Evolutionary conservation across 2,888 invertebrate genomes (phyloP), one percentile per base, ranked within the genome.

Genomic region (Orchesella flavescens): DNA sequence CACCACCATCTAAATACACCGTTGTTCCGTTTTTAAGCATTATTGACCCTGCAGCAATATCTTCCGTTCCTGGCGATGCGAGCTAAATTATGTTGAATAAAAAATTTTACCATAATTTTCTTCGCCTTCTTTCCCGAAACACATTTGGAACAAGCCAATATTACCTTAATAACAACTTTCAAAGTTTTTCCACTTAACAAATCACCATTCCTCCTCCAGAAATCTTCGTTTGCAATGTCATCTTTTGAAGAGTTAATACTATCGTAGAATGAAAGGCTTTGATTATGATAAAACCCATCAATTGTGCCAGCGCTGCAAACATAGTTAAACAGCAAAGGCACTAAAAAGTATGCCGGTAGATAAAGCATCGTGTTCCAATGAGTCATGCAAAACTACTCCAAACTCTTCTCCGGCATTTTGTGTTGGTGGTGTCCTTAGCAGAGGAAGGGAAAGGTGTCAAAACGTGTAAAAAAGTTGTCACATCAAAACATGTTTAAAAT

Each of bases 111-210:
- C 46, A 46, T 13, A 46, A 13, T 46, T 10, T 46, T 46, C 46
- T 9, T 10, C 46, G 34, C 34, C 34, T 34, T 34, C 34, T 34
- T 7, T 34, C 34, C 2, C n/a, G n/a, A n/a, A n/a, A n/a, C n/a
- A n/a, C n/a, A n/a, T n/a, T n/a, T n/a, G n/a, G n/a, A n/a, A n/a
- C n/a, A n/a, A n/a, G n/a, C n/a, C n/a, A n/a, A n/a, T n/a, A n/a
- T n/a, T 72, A 59, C 72, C 55, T 59, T 57, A 19, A 72, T 57
- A 59, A 72, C 72, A 17, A 72, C 34, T 59, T n/a, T 59, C 12
- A 59, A 17, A 21, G 59, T 59, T 59, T 59, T 59, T 21, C 59
- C 59, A 21, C 21, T 59, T 12, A 59, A 4, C 12, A 17, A n/a
- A 21, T 21, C 12, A 1, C 12, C 12, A 17, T 21, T 59, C 19